phyloP scores from a whole-genome alignment of 2,888 invertebrate genomes.

The Sarcophaga subvicina region DNA sequence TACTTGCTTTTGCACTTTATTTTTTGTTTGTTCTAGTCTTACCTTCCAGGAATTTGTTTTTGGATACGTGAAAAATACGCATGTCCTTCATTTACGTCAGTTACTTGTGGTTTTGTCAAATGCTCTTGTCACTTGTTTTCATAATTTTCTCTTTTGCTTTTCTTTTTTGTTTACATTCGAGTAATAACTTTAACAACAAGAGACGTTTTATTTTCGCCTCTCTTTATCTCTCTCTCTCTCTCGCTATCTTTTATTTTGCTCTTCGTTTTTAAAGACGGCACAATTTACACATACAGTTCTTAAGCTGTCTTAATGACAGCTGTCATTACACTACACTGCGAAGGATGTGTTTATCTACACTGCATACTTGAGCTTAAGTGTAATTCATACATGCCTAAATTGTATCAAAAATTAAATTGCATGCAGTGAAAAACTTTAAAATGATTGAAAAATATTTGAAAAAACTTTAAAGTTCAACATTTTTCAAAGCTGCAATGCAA shows the following conservation, averaged over 20 bases:
- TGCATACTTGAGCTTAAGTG: too few species aligned
- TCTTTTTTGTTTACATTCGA: not conserved
- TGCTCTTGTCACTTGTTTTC: conserved; percentile 30
- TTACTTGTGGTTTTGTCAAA: not conserved
- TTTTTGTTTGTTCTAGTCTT: not conserved
- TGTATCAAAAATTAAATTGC: too few species aligned
- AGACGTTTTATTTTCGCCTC: not conserved
- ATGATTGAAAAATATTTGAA: too few species aligned
- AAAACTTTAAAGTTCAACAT: too few species aligned
- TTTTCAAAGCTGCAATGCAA: too few species aligned
- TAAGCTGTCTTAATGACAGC: conserved; percentile 36
- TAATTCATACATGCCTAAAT: too few species aligned
- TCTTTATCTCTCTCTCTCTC: not conserved
- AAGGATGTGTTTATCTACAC: too few species aligned
- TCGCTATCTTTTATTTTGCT: not conserved
- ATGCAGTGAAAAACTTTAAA: too few species aligned
- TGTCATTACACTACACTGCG: conserved; percentile 36
- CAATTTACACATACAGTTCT: too few species aligned
- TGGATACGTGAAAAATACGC: not conserved
- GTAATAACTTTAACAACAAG: not conserved
- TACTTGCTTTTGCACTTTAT: not conserved
- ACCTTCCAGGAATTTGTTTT: not conserved
- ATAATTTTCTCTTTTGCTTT: not conserved
- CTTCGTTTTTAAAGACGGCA: not conserved
- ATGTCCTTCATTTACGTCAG: not conserved